Evolutionary conservation across 2,888 invertebrate species (phyloP).

Genomic region (Chrysotoxum bicinctum): DNA sequence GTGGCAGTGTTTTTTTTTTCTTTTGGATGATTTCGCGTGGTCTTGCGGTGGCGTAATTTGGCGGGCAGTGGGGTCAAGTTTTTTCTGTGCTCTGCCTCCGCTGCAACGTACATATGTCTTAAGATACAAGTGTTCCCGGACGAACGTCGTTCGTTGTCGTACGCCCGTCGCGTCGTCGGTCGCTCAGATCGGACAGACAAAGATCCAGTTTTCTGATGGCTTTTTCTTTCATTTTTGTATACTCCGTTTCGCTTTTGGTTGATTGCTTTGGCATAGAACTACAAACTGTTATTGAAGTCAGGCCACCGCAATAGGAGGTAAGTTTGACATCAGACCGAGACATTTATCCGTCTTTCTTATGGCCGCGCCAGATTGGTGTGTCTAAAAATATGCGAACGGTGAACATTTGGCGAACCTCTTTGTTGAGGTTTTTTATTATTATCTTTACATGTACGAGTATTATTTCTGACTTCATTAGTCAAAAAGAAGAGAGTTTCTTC

Average conservation of each 20-base stretch:
- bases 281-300: conserved; percentile 34
- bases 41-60: conserved; percentile 70
- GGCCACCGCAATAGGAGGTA: not conserved
- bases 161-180: not conserved
- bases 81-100: conserved; percentile 33
- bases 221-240: not conserved
- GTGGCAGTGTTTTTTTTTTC: conserved; percentile 29
- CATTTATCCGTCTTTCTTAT: not conserved
- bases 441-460: not conserved
- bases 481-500: not conserved
- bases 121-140: conserved; percentile 57
- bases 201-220: conserved; percentile 42
- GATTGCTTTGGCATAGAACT: conserved; percentile 61
- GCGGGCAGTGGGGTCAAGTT: conserved; percentile 69
- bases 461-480: conserved; percentile 9
- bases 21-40: conserved; percentile 51
- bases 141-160: no score
- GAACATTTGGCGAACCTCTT: not conserved
- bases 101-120: not conserved
- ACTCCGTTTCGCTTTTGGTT: conserved; percentile 24
- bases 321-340: not conserved
- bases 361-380: conserved; percentile 2
- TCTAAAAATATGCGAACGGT: not conserved
- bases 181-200: not conserved
- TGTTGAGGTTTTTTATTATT: not conserved